Base-by-base conservation (phyloP, 2,888 invertebrate species). In the Tethea ocularis region DNA sequence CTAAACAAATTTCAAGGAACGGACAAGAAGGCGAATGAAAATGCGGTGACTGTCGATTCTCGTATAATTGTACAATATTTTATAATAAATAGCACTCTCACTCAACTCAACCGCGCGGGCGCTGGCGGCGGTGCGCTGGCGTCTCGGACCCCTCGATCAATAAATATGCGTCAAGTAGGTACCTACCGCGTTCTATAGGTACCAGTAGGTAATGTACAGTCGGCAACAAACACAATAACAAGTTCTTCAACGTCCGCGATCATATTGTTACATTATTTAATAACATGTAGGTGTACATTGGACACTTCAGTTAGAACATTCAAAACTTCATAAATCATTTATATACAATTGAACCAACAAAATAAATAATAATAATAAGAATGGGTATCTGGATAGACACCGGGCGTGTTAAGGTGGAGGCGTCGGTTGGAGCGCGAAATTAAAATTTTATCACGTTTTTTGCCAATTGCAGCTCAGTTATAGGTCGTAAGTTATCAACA, bases 61-160 rank as follows among this genome's bases (percentile, higher is more conserved):
- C 68, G 68, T 82, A 78, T 74, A 74, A 69, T 76, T 75, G 67
- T 82, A 77, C 71, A 78, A 77, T 84, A 83, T 84, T n/a, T n/a
- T n/a, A 83, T 82, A 84, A 85, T 85, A 86, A 83, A 84, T 84
- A 83, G 72, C 80, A 80, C 77, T 80, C 73, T 82, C n/a, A n/a
- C n/a, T n/a, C n/a, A n/a, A n/a, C n/a, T n/a, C 81, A 77, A 71
- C 59, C 83, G 73, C 78, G 64, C 75, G 71, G n/a, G n/a, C n/a
- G n/a, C n/a, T n/a, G n/a, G n/a, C n/a, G n/a, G n/a, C n/a, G n/a
- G n/a, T n/a, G n/a, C n/a, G n/a, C n/a, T n/a, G n/a, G n/a, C 69
- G 64, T 46, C 69, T 67, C 77, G 62, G 70, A 73, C 76, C 66
- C 63, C 60, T 76, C 74, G 77, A 80, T 77, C 73, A 77, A 81